Evolutionary conservation across 2,113 vertebrate genomes (phyloP).

Genomic region (Chlamydotis undulata): DNA sequence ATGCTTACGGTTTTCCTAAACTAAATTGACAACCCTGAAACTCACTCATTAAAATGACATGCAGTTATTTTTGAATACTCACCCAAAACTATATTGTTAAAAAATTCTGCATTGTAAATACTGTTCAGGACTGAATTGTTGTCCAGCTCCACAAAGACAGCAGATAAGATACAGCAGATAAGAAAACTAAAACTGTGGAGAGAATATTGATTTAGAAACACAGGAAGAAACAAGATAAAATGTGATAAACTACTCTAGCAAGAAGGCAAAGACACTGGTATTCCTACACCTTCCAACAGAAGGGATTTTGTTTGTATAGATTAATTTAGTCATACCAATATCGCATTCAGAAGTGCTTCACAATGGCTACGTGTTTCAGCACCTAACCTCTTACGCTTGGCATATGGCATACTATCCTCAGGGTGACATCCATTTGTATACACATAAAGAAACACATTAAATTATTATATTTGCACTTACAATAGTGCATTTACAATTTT

Average conservation of each 20-base stretch:
- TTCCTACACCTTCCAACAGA: not conserved
- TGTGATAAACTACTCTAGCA: not conserved
- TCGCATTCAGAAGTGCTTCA: not conserved
- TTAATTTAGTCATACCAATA: not conserved
- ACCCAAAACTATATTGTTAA: not conserved
- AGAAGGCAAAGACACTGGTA: not conserved
- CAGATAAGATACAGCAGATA: conserved; percentile 10
- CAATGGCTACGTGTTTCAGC: not conserved
- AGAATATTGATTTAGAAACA: conserved; percentile 48
- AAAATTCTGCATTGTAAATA: not conserved
- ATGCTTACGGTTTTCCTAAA: not conserved
- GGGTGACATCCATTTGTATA: not conserved
- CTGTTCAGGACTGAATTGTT: not conserved
- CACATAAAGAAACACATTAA: not conserved
- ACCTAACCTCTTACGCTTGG: not conserved
- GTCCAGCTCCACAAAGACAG: not conserved
- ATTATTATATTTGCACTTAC: not conserved
- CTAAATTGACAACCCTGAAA: not conserved
- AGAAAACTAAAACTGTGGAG: not conserved
- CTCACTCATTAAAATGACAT: not conserved
- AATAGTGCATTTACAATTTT: not conserved
- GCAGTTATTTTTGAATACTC: not conserved
- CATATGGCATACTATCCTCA: not conserved
- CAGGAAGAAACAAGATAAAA: conserved; percentile 8
- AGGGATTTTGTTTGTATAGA: not conserved